Base-by-base conservation (phyloP, 2,888 invertebrate species). In the Scaptomyza tumidula region DNA sequence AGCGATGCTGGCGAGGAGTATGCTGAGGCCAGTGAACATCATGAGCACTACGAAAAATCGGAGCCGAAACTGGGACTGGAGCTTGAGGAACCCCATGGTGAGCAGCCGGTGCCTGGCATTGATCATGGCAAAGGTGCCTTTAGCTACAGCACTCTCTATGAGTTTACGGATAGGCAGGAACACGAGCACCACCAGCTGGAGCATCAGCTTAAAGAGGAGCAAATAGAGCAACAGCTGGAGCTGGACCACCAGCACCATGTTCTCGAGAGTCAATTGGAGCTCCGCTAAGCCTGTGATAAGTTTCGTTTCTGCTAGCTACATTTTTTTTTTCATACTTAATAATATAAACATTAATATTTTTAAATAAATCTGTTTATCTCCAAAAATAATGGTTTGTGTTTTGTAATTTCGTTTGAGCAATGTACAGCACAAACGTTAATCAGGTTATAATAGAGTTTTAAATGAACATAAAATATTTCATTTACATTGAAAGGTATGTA, bases 111-210 rank as follows among this genome's bases (percentile, higher is more conserved):
- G 67, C 85, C 81, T 9, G 90, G 90, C 65, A 91, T 91, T 54
- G 89, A 91, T 70, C 91, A 91, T 41, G 91, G 91, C 79, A 91
- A 91, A 64, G 91, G 91, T 1, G 90, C 91, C 39, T 90, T 88
- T 45, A 91, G 91, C 73, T 91, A 91, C 59, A 91, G 91, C 76
- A 91, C 90, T 6, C 72, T 89, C 27, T 91, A 91, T 44, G 90
- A 90, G 65, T 90, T 86, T 62, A 86, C 90, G 80, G 89, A 91
- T 55, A 70, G 82, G 6, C 52, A 71, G 16, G 82, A 88, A 53
- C 88, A 89, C 27, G 84, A 84, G 24, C 59, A 65, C 49, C 68
- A 85, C 1, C 71, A 81, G 16, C 41, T 86, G 31, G 70, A 88
- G 59, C 85, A 84, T 27, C 70, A 87, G 64, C 64, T 71, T 4